Evolutionary conservation across 2,113 vertebrate genomes (phyloP).

Genomic region (Oncorhynchus gorbuscha): DNA sequence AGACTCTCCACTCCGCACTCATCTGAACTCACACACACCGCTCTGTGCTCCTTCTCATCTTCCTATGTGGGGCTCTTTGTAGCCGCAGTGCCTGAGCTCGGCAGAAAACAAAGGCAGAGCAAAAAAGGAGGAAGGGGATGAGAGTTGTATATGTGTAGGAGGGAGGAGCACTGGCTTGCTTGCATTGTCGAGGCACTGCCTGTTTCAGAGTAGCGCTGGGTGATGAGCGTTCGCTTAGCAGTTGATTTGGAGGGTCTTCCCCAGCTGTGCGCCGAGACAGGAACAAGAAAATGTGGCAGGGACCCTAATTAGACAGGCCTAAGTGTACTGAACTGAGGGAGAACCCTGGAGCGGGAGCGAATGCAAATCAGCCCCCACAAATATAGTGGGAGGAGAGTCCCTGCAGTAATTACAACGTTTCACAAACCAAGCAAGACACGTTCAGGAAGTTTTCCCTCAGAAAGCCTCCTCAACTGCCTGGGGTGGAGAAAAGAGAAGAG

Average conservation of each 20-base stretch:
- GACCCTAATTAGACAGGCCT: constrained; percentile 76
- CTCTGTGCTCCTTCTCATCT: constrained; percentile 69
- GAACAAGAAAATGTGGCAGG: constrained; percentile 64
- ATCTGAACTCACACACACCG: constrained; percentile 62
- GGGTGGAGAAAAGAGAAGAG: constrained; percentile 52
- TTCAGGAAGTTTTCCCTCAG: constrained; percentile 76
- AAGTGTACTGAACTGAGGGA: constrained; percentile 74
- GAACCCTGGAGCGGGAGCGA: constrained; percentile 68
- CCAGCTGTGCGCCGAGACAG: constrained; percentile 72
- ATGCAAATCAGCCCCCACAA: constrained; percentile 58
- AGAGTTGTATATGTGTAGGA: constrained; percentile 48
- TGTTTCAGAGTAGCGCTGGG: constrained; percentile 12
- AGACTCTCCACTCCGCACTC: constrained; percentile 27
- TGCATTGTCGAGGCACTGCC: constrained; percentile 34
- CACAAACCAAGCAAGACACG: constrained; percentile 75
- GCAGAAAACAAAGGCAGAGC: constrained; percentile 63
- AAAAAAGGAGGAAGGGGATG: constrained; percentile 18
- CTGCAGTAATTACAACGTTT: constrained; percentile 79
- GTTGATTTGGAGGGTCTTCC: constrained; percentile 63
- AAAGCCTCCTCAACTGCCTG: constrained; percentile 54
- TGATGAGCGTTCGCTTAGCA: constrained; percentile 46
- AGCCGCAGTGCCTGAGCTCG: constrained; percentile 59
- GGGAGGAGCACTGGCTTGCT: constrained; percentile 47
- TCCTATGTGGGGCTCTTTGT: constrained; percentile 75
- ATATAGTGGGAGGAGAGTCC: constrained; percentile 63